Evolutionary conservation across 1,140 invertebrate genomes (phyloP).

Genomic region (Drosophila truncata): DNA sequence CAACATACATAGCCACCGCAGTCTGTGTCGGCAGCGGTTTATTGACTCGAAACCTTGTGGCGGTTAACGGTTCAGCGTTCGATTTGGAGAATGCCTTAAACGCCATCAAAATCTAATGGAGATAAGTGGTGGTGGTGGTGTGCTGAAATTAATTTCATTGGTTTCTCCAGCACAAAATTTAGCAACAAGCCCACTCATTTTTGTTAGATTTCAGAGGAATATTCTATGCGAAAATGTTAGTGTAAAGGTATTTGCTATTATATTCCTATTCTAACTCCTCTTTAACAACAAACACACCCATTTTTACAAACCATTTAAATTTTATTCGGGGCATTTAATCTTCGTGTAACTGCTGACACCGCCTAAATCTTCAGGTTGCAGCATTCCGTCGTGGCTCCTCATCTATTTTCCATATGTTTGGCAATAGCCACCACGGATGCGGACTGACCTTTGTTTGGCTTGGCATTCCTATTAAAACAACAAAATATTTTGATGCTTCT

Average conservation of each 20-base stretch:
- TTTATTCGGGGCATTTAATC: slow-evolving; percentile 10
- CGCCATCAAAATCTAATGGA: slow-evolving; percentile 30
- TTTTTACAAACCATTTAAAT: not conserved
- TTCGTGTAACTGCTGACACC: slow-evolving; percentile 6
- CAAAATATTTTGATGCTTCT: slow-evolving; percentile 43
- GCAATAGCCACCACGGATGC: slow-evolving; percentile 25
- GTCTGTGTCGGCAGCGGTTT: slow-evolving; percentile 32
- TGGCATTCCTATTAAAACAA: slow-evolving; percentile 45
- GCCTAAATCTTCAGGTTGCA: slow-evolving; percentile 17
- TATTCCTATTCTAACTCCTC: not conserved
- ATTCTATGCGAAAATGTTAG: no score
- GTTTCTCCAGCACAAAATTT: slow-evolving; percentile 25
- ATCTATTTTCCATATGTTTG: slow-evolving; percentile 50
- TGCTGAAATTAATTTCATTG: slow-evolving; percentile 36
- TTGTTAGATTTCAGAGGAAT: no score
- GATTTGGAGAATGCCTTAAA: slow-evolving; percentile 40
- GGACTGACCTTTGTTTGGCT: slow-evolving; percentile 44
- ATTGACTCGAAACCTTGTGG: slow-evolving; percentile 46
- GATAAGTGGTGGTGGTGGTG: slow-evolving; percentile 31
- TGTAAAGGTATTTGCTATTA: no score
- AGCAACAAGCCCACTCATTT: not conserved
- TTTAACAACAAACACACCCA: not conserved
- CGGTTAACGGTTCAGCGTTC: slow-evolving; percentile 39
- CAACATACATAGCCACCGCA: slow-evolving; percentile 38
- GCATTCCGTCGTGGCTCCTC: slow-evolving; percentile 25